phyloP scores from a whole-genome alignment of 1,140 invertebrate genomes.

The Helicoverpa zea region DNA sequence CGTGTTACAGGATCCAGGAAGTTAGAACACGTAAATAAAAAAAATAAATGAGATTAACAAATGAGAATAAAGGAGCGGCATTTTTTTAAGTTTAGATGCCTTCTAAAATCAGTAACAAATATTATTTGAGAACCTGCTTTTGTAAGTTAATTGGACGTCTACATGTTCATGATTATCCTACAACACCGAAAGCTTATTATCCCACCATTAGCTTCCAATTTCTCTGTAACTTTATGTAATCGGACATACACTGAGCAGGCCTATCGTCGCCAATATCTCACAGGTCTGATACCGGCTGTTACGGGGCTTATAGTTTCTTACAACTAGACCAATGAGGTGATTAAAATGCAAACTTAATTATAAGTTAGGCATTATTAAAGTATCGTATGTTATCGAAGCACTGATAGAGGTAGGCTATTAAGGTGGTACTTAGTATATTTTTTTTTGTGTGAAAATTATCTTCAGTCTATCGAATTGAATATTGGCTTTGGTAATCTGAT shows the following conservation, averaged over 20 bases:
- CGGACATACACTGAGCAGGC: neutral
- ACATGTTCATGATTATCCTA: neutral
- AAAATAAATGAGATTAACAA: too few relatives aligned
- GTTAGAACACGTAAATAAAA: too few relatives aligned
- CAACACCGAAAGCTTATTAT: neutral
- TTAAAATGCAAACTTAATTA: slow-evolving; percentile 19
- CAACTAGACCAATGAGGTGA: neutral
- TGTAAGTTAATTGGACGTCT: neutral
- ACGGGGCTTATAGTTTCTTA: neutral
- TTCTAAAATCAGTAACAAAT: too few relatives aligned
- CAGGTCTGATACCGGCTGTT: neutral
- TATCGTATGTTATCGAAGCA: too few relatives aligned
- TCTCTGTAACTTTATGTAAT: neutral
- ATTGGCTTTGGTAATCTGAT: too few relatives aligned
- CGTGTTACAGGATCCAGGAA: too few relatives aligned
- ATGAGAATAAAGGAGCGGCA: neutral
- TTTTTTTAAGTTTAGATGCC: neutral
- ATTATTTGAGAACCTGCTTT: neutral
- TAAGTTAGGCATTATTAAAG: neutral
- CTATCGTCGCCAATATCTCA: neutral
- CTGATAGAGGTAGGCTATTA: too few relatives aligned
- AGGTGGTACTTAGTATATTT: too few relatives aligned
- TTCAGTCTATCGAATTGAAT: too few relatives aligned
- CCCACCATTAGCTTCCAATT: neutral
- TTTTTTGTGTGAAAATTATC: too few relatives aligned